Evolutionary conservation across 1,140 invertebrate species (phyloP).

Genomic region (Rhopalosiphum maidis): DNA sequence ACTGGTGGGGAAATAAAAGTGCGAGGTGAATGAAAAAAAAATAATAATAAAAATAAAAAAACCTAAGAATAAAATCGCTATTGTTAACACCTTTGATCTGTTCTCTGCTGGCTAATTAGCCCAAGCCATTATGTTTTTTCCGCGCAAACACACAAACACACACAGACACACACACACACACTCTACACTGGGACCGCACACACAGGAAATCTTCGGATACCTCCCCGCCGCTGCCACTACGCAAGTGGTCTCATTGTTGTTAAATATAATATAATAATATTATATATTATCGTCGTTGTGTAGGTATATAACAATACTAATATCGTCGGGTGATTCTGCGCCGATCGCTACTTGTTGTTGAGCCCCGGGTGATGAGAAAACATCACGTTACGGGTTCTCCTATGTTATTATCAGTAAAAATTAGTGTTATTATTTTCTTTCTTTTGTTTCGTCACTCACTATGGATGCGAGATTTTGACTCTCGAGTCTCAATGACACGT

Average conservation of each 20-base stretch:
- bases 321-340: background rate
- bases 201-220: conserved; percentile 50
- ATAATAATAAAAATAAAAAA: conserved; percentile 41
- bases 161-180: background rate
- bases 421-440: conserved; percentile 23
- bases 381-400: background rate
- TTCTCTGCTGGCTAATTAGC: conserved; percentile 54
- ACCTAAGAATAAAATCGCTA: conserved; percentile 52
- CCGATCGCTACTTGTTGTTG: background rate
- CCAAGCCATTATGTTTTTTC: conserved; percentile 38
- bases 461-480: background rate
- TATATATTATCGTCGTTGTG: background rate
- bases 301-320: background rate
- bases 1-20: background rate
- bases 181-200: conserved; percentile 18
- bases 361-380: too few relatives aligned
- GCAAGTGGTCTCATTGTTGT: conserved; percentile 29
- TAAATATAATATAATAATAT: conserved; percentile 20
- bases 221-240: background rate
- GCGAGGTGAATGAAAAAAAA: conserved; percentile 39
- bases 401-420: background rate
- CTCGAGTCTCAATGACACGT: background rate
- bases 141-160: background rate
- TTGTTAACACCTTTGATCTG: conserved; percentile 58
- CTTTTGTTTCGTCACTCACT: background rate